Conservation (phyloP, 1,140 invertebrate genomes). For the Heliconius congener region DNA sequence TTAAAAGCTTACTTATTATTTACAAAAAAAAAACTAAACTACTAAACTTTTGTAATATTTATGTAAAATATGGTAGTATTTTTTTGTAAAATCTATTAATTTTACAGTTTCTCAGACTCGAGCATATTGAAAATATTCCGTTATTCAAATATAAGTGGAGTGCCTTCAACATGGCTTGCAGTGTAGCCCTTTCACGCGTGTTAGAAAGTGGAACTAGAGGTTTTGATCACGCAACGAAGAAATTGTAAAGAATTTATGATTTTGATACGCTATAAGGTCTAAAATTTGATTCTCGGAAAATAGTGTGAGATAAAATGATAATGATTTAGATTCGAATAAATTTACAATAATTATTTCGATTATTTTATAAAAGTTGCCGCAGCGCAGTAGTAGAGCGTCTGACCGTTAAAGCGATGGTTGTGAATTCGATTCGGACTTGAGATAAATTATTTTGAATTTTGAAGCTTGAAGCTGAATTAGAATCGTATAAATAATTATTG, state of each 20-base stretch:
- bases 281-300: constrained; percentile 65
- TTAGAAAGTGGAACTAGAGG: constrained; percentile 77
- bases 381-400: too few species aligned
- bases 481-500: background rate
- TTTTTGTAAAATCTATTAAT: too few species aligned
- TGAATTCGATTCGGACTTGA: too few species aligned
- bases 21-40: too few species aligned
- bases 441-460: background rate
- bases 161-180: constrained; percentile 33
- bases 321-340: constrained; percentile 28
- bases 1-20: too few species aligned
- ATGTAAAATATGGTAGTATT: too few species aligned
- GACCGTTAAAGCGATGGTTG: too few species aligned
- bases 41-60: too few species aligned
- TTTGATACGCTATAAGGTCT: constrained; percentile 71
- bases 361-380: background rate
- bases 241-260: constrained; percentile 80
- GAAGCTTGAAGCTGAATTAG: background rate
- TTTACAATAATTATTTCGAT: background rate
- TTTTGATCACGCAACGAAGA: constrained; percentile 76
- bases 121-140: background rate
- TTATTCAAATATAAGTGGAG: constrained; percentile 3
- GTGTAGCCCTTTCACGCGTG: constrained; percentile 77
- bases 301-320: constrained; percentile 42
- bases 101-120: too few species aligned